These are phyloP conservation scores for Hassar affinis DNA, from an alignment of 2,113 vertebrate species.

Conservation along the genomic window DNA sequence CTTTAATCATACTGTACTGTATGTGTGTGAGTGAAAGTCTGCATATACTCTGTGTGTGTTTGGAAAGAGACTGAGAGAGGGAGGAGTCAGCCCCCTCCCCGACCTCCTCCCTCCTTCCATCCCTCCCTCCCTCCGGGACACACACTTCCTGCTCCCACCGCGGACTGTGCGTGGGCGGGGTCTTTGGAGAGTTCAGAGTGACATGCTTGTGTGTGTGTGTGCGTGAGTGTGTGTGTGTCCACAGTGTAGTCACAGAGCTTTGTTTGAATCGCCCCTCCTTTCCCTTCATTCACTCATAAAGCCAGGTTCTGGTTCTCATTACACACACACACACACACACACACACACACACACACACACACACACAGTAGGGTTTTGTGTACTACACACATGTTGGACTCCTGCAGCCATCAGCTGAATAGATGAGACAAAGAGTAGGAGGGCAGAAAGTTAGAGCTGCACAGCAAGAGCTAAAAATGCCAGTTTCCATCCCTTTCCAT, in stretches of 20 bases:
- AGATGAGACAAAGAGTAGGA: constrained; percentile 51
- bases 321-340: constrained; percentile 56
- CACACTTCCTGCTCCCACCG: constrained; percentile 52
- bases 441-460: constrained; percentile 7
- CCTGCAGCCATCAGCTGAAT: constrained; percentile 41
- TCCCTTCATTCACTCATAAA: constrained; percentile 48
- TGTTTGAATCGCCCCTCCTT: constrained; percentile 51
- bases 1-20: constrained; percentile 38
- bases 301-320: constrained; percentile 52
- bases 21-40: constrained; percentile 41
- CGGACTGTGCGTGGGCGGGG: constrained; percentile 44
- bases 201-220: constrained; percentile 38
- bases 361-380: constrained; percentile 8
- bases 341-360: constrained; percentile 43
- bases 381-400: constrained; percentile 25
- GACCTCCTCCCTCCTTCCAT: constrained; percentile 14
- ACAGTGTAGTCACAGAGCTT: constrained; percentile 36
- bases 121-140: constrained; percentile 50
- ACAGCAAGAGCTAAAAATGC: not conserved
- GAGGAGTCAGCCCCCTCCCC: constrained; percentile 34
- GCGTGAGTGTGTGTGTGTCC: constrained; percentile 19
- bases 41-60: constrained; percentile 22
- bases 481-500: not conserved
- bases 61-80: constrained; percentile 24
- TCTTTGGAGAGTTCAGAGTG: constrained; percentile 42